phyloP scores from a whole-genome alignment of 1,140 invertebrate species.

The Zaprionus kolodkinae region DNA sequence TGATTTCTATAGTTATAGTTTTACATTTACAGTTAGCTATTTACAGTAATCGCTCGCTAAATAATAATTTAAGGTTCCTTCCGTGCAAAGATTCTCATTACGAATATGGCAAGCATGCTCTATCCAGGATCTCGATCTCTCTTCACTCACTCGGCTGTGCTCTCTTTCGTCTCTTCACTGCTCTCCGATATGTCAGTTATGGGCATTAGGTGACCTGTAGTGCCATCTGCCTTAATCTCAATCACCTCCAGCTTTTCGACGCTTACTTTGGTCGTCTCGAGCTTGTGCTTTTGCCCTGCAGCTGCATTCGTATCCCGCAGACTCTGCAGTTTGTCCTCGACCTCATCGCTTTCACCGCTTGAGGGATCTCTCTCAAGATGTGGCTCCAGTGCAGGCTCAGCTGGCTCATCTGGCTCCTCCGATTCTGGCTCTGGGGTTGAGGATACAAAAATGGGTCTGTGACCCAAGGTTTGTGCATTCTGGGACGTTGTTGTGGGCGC shows the following conservation, averaged over 20 bases:
- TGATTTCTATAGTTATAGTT: constrained; percentile 55
- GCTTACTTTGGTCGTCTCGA: constrained; percentile 66
- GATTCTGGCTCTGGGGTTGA: constrained; percentile 64
- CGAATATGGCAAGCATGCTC: constrained; percentile 77
- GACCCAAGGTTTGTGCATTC: constrained; percentile 50
- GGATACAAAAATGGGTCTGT: constrained; percentile 67
- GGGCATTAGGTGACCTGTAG: constrained; percentile 79
- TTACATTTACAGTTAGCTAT: constrained; percentile 71
- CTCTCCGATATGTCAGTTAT: constrained; percentile 32
- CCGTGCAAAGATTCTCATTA: constrained; percentile 60
- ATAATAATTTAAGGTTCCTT: constrained; percentile 71
- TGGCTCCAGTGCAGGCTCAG: constrained; percentile 43
- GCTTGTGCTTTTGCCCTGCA: constrained; percentile 34
- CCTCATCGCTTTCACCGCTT: constrained; percentile 36
- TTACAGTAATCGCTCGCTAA: constrained; percentile 76
- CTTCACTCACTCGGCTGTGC: constrained; percentile 15
- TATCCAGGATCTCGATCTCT: constrained; percentile 19
- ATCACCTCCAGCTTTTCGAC: constrained; percentile 83
- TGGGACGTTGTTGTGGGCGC: constrained; percentile 37
- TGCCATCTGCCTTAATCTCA: constrained; percentile 80
- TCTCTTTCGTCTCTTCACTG: constrained; percentile 35
- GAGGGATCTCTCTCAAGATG: constrained; percentile 31
- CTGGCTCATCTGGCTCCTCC: constrained; percentile 26
- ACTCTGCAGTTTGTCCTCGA: constrained; percentile 62
- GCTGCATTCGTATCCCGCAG: constrained; percentile 61